These are phyloP conservation scores for Plectropomus leopardus DNA, from an alignment of 2,113 vertebrate species.

Conservation along the genomic window DNA sequence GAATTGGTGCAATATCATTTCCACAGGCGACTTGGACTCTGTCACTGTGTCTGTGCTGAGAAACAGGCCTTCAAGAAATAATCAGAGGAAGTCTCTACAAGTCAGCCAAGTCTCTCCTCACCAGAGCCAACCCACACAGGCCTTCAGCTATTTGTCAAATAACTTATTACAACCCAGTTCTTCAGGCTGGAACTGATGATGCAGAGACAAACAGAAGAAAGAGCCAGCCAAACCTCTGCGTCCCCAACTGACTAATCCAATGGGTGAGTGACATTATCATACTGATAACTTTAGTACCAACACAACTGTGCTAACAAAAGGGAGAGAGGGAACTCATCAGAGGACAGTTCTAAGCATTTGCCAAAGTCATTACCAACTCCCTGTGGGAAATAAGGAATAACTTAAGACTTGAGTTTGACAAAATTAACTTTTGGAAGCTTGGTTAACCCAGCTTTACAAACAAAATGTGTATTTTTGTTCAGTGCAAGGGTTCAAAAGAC, in stretches of 20 bases:
- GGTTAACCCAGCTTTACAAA: background rate
- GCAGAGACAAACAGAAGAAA: conserved; percentile 39
- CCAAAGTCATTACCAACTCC: conserved; percentile 16
- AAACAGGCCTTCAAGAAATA: conserved; percentile 58
- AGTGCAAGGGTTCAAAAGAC: background rate
- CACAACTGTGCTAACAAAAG: conserved; percentile 25
- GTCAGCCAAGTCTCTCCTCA: conserved; percentile 48
- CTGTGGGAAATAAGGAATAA: background rate
- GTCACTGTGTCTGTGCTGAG: conserved; percentile 37
- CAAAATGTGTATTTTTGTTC: background rate
- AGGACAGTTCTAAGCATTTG: background rate
- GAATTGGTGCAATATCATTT: background rate
- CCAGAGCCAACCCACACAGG: conserved; percentile 63
- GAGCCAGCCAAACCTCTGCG: conserved; percentile 24
- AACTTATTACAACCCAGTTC: conserved; percentile 47
- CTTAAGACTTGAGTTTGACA: background rate
- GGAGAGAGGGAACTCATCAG: background rate
- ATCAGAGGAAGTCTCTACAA: conserved; percentile 44
- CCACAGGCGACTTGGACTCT: conserved; percentile 36
- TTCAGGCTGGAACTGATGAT: conserved; percentile 42
- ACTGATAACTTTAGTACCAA: conserved; percentile 21
- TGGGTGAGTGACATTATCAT: conserved; percentile 27
- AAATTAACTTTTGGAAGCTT: background rate
- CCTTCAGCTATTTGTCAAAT: conserved; percentile 71
- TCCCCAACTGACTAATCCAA: conserved; percentile 4